Conservation (phyloP, 2,888 invertebrate genomes). For the Agriopis marginaria region DNA sequence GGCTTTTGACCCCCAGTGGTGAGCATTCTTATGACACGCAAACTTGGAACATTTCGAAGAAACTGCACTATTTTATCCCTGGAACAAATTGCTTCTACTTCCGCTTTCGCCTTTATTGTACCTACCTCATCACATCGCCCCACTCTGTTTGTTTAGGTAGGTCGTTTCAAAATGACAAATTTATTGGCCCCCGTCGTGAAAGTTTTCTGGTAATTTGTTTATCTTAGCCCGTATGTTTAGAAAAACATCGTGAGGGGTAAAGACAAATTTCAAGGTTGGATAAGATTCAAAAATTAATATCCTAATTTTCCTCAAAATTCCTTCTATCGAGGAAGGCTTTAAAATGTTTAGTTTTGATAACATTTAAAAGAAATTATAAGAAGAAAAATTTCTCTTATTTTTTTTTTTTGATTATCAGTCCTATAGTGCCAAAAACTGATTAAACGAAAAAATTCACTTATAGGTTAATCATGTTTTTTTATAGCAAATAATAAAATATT, state of each 20-base stretch:
- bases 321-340: not conserved
- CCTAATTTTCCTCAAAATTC: not conserved
- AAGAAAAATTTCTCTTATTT: no score
- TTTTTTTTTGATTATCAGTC: no score
- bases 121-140: not conserved
- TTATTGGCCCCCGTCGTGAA: constrained; percentile 35
- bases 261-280: not conserved
- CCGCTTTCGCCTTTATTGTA: not conserved
- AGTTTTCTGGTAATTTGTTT: constrained; percentile 20
- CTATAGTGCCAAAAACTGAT: no score
- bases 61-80: not conserved
- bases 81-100: not conserved
- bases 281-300: not conserved
- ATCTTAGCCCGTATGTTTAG: not conserved
- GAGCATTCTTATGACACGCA: no score
- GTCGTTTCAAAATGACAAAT: constrained; percentile 38
- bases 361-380: no score
- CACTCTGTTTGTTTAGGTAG: constrained; percentile 33
- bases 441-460: no score
- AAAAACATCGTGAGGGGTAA: not conserved
- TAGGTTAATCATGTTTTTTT: no score
- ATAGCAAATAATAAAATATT: no score
- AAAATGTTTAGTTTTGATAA: no score
- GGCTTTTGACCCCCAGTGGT: no score
- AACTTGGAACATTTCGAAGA: not conserved